phyloP scores from a whole-genome alignment of 1,140 invertebrate genomes.

The Eumaeus atala region DNA sequence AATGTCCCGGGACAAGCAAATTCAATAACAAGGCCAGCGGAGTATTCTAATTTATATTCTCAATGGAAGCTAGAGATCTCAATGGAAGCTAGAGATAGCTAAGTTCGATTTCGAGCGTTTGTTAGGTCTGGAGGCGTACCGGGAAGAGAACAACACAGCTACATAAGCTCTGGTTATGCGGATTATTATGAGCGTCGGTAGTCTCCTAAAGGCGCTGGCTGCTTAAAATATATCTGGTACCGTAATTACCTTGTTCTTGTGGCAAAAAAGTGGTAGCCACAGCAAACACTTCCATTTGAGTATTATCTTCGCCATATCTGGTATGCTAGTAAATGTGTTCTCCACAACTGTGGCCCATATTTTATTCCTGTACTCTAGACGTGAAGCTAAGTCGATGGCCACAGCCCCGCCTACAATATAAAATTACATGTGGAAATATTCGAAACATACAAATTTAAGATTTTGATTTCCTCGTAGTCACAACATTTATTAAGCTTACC shows the following conservation, averaged over 20 bases:
- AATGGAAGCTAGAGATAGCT: no score
- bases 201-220: not conserved
- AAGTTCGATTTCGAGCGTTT: no score
- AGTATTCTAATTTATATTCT: no score
- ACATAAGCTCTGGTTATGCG: no score
- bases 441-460: no score
- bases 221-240: not conserved
- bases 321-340: constrained; percentile 96
- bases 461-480: no score
- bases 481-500: constrained; percentile 75
- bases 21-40: no score
- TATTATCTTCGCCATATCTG: constrained; percentile 89
- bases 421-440: no score
- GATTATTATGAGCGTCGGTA: not conserved
- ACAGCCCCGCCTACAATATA: constrained; percentile 84
- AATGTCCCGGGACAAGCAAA: no score
- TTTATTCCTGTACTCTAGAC: constrained; percentile 81
- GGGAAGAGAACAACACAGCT: no score
- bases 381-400: constrained; percentile 88
- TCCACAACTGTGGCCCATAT: constrained; percentile 92
- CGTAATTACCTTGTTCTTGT: constrained; percentile 86
- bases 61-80: no score
- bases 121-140: no score
- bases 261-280: constrained; percentile 83
- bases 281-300: constrained; percentile 81